Conservation (phyloP, 2,888 invertebrate genomes). For the Zeuzera pyrina region DNA sequence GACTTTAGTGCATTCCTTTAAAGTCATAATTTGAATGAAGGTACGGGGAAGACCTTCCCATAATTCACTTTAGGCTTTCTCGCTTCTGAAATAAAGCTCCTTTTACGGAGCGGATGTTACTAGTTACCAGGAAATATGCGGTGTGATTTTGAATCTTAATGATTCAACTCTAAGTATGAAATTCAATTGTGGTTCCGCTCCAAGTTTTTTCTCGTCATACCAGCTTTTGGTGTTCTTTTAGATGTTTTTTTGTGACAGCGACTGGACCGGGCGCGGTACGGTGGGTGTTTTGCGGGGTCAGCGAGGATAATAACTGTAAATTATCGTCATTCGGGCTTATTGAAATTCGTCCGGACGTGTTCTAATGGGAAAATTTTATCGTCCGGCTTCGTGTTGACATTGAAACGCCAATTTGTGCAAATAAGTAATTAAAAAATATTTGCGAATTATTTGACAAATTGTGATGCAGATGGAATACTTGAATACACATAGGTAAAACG, state of each 20-base stretch:
- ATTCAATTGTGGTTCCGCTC: conserved; percentile 21
- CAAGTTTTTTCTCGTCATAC: conserved; percentile 59
- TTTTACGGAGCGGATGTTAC: conserved; percentile 48
- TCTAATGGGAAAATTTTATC: conserved; percentile 51
- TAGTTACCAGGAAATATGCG: conserved; percentile 21
- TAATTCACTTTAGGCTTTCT: conserved; percentile 69
- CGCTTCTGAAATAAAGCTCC: conserved; percentile 68
- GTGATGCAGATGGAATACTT: too few species aligned
- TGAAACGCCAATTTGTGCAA: too few species aligned
- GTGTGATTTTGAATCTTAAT: conserved; percentile 25
- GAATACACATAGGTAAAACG: too few species aligned
- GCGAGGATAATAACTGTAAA: conserved; percentile 71
- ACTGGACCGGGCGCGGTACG: conserved; percentile 47
- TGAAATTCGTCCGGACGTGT: conserved; percentile 57
- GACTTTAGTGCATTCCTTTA: too few species aligned
- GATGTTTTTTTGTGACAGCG: conserved; percentile 61
- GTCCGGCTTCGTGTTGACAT: too few species aligned
- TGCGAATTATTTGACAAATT: too few species aligned
- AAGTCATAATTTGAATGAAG: too few species aligned
- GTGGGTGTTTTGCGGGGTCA: conserved; percentile 72
- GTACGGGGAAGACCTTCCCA: conserved; percentile 35
- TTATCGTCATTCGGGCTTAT: conserved; percentile 65
- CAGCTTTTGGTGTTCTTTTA: conserved; percentile 63
- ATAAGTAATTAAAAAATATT: too few species aligned
- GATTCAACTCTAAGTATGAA: conserved; percentile 29